Percentiles rank a stretch among this genome's conserved stretches.
phyloP scores from a whole-genome alignment of 2,113 vertebrate species.

The Anoura caudifer region DNA sequence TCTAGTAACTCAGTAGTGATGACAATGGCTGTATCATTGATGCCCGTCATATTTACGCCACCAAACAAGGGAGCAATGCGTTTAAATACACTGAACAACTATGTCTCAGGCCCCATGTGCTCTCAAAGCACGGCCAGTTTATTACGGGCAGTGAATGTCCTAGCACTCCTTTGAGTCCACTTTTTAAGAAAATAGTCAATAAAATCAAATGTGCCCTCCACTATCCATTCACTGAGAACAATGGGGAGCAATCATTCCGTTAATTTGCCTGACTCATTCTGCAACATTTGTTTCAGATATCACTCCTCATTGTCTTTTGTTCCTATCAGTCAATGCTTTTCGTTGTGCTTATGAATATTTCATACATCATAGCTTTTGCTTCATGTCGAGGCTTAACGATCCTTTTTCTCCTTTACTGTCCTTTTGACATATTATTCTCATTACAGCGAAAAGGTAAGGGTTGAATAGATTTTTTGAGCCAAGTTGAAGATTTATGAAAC shows the following conservation, averaged over 20 bases:
- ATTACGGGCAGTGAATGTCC: background rate
- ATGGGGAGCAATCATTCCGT: background rate
- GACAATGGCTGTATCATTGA: background rate
- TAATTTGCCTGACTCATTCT: background rate
- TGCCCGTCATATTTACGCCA: background rate
- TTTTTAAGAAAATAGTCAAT: background rate
- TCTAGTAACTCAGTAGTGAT: background rate
- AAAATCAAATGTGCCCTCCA: background rate
- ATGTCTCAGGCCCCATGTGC: background rate
- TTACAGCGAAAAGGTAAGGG: background rate
- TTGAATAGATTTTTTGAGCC: background rate
- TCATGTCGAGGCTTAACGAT: conserved; percentile 17
- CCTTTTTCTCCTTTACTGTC: conserved; percentile 11
- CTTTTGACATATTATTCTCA: conserved; percentile 29
- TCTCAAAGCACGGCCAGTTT: background rate
- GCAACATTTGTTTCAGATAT: background rate
- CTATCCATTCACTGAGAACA: background rate
- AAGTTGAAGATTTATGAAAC: background rate
- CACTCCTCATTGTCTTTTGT: background rate
- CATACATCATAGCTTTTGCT: background rate
- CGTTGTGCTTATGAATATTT: conserved; percentile 30
- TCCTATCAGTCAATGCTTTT: background rate
- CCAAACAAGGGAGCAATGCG: background rate
- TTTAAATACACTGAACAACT: background rate
- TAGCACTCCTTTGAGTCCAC: background rate